These are phyloP conservation scores for Lepidostoma basale DNA, from an alignment of 1,140 invertebrate genomes.

Conservation along the genomic window DNA sequence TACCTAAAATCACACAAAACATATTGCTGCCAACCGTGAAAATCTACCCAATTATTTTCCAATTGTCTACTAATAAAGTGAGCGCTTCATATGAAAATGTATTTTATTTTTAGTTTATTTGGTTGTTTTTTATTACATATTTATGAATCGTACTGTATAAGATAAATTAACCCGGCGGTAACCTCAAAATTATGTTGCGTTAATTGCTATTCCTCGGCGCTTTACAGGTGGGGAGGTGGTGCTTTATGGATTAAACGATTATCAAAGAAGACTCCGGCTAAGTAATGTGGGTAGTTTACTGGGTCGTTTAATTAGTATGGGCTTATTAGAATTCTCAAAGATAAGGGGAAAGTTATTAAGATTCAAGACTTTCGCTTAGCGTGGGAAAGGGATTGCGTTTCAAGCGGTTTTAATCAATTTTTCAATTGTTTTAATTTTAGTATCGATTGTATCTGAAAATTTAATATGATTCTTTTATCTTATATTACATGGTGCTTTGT, in stretches of 20 bases:
- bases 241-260: conserved; percentile 38
- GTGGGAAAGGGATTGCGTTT: neutral
- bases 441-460: no score
- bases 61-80: no score
- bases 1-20: no score
- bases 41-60: no score
- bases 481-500: no score
- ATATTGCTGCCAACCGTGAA: no score
- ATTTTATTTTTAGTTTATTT: neutral
- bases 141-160: no score
- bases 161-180: conserved; percentile 41
- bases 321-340: conserved; percentile 11
- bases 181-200: conserved; percentile 41
- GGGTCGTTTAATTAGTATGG: conserved; percentile 18
- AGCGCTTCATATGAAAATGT: no score
- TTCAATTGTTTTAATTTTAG: no score
- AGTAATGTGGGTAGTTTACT: conserved; percentile 22
- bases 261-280: conserved; percentile 25
- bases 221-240: conserved; percentile 11
- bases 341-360: conserved; percentile 5
- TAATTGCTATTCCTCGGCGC: conserved; percentile 28
- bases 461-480: no score
- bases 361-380: neutral
- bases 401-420: neutral
- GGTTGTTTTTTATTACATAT: neutral